These are phyloP conservation scores for Mesitornis unicolor DNA, from an alignment of 2,113 vertebrate species.

Conservation along the genomic window DNA sequence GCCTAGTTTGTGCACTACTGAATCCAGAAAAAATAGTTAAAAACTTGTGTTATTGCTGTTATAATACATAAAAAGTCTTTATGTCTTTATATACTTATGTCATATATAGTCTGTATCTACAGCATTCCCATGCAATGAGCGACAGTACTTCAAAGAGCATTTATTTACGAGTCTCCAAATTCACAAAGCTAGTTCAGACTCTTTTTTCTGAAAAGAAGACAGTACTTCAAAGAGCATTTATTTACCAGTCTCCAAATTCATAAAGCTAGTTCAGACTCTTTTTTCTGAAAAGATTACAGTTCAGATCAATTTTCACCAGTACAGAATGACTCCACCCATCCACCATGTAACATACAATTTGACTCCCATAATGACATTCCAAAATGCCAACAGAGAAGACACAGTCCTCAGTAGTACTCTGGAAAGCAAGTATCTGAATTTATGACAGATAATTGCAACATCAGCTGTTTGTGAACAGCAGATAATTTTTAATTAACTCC, in stretches of 20 bases:
- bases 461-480: not conserved
- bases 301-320: not conserved
- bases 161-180: not conserved
- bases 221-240: not conserved
- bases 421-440: not conserved
- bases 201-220: not conserved
- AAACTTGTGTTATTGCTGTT: not conserved
- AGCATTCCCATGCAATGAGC: not conserved
- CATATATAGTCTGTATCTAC: not conserved
- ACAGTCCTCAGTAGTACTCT: not conserved
- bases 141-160: not conserved
- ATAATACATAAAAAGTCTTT: too few relatives aligned
- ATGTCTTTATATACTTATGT: not conserved
- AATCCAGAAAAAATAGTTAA: not conserved
- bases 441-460: not conserved
- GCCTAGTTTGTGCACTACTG: not conserved
- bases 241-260: not conserved
- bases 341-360: not conserved
- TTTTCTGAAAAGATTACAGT: not conserved
- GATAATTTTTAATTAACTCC: constrained; percentile 8
- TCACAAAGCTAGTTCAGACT: not conserved
- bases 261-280: not conserved
- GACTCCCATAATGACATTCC: not conserved
- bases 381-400: not conserved
- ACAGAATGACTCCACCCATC: not conserved